Base-by-base conservation (phyloP, 2,797 vertebrate genomes). In the Acanthurus tractus region DNA sequence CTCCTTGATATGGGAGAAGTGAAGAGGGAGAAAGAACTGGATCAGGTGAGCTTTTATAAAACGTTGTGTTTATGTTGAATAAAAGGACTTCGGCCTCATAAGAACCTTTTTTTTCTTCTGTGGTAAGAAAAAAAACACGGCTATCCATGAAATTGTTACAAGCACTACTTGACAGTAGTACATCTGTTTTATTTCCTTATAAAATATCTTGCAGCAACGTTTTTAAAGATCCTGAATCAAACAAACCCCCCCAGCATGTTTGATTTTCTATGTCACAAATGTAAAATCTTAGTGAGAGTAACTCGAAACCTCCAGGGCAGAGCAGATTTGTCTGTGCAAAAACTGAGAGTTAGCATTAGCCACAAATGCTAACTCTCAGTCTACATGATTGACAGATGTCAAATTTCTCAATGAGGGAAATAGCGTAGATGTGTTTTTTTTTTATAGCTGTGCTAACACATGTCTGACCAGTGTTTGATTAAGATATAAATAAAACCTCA, bases 1-100 rank as follows among this genome's bases (percentile, higher is more conserved):
- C 83, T 94, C 58, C 95, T 99, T 82, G 96, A 96, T 85, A 93
- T 97, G 1, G 96, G 95, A 45, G 96, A 97, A 23, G 96, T 99
- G 81, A 97, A 95, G 94, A 95, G 80, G 66, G 95, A 96, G 63
- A 93, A 94, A 86, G 90, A 94, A 67, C 95, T 99, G 34, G 96
- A 99, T 76, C 77, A 96, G 97, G 98, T 99, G 94, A 93, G 84
- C 38, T 66, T 55, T 56, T 6, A 20, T 44, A 63, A 36, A 2
- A 44, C 59, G 5, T 4, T 49, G 1, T 45, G 25, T 14, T 38
- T n/a, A 38, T 4, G 20, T 11, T 1, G 6, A 36, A 50, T n/a
- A 29, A 12, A 42, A 4, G 34, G 3, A 55, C 38, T 20, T 55
- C 25, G 22, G 10, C 8, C 2, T 10, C 18, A 5, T 23, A 40